Percentiles rank a stretch among this genome's conserved stretches.
Conservation (phyloP, 2,797 vertebrate species). For the Tangara arthus region DNA sequence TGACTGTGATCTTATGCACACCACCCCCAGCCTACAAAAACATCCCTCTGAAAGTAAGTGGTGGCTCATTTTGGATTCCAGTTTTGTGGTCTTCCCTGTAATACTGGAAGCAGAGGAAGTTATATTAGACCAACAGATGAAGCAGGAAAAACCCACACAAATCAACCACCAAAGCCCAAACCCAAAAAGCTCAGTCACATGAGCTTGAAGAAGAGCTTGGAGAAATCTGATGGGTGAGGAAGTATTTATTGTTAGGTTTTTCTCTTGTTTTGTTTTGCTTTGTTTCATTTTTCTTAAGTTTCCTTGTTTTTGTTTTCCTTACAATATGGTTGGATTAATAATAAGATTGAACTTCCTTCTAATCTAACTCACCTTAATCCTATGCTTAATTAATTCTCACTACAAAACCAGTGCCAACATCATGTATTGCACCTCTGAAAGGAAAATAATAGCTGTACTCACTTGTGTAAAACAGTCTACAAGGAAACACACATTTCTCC, state of each 20-base stretch:
- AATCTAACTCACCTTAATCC: not conserved
- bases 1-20: not conserved
- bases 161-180: not conserved
- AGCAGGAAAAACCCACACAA: not conserved
- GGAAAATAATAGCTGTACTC: not conserved
- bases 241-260: not conserved
- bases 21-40: not conserved
- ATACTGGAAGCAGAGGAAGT: not conserved
- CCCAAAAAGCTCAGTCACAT: fast-evolving
- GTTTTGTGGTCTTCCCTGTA: not conserved
- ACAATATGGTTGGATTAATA: not conserved
- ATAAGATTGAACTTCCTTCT: not conserved
- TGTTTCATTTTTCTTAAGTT: not conserved
- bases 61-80: not conserved
- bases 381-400: not conserved
- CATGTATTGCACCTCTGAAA: not conserved
- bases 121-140: not conserved
- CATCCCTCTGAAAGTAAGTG: not conserved
- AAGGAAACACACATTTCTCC: not conserved
- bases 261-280: not conserved
- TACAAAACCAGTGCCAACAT: not conserved
- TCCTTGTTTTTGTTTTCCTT: not conserved
- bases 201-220: not conserved
- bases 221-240: not conserved
- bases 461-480: not conserved